A percentile compares a stretch with the other conserved stretches of the same genome.
Evolutionary conservation across 2,113 vertebrate species (phyloP).

Genomic region (Hydropotes inermis): DNA sequence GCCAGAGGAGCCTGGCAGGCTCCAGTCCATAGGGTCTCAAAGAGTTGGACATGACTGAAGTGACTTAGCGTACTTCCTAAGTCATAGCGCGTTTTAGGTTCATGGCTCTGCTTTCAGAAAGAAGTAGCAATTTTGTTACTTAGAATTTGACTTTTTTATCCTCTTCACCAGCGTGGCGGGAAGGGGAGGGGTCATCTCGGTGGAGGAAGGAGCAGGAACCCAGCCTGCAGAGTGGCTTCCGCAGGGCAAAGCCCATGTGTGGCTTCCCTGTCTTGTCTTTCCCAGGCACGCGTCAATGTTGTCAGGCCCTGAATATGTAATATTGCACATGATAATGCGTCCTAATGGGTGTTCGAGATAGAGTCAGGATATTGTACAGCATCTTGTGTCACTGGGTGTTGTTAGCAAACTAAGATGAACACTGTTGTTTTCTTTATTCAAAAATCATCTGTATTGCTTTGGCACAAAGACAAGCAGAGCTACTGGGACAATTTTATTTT

Average conservation of each 20-base stretch:
- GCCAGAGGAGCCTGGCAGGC: not conserved
- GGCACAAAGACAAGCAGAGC: constrained; percentile 12
- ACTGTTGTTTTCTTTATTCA: constrained; percentile 64
- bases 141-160: not conserved
- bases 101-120: not conserved
- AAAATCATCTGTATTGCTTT: constrained; percentile 48
- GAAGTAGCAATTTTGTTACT: not conserved
- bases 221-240: not conserved
- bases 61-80: not conserved
- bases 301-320: constrained; percentile 48
- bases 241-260: not conserved
- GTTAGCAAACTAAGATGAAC: constrained; percentile 63
- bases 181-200: not conserved
- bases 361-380: not conserved
- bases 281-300: not conserved
- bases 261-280: constrained; percentile 11
- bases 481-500: constrained; percentile 71
- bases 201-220: not conserved
- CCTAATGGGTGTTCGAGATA: constrained; percentile 51
- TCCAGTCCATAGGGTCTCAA: not conserved
- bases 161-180: not conserved
- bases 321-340: constrained; percentile 28
- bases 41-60: not conserved
- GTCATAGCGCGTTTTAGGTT: not conserved
- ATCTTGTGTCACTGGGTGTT: constrained; percentile 36